Conservation (phyloP, 23 tunicate genomes). For the Aplidium turbinatum region DNA sequence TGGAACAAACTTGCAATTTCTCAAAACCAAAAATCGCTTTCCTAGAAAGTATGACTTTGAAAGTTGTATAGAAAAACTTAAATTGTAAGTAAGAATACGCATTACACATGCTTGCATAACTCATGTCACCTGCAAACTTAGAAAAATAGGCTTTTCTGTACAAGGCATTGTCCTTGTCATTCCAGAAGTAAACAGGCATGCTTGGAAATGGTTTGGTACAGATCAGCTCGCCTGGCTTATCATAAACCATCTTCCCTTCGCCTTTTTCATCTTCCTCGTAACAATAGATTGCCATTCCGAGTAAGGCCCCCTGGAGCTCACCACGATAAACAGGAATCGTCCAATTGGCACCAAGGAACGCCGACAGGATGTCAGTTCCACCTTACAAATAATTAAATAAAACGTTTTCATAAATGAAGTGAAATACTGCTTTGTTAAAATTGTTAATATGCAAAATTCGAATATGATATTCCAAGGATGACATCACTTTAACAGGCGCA, state of each 20-base stretch:
- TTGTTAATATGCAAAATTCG: too few species aligned
- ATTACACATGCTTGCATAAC: too few species aligned
- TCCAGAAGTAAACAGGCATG: constrained; percentile 89
- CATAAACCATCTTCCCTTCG: constrained; percentile 48
- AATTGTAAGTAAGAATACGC: too few species aligned
- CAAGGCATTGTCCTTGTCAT: constrained; percentile 48
- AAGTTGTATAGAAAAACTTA: too few species aligned
- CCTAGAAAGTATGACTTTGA: too few species aligned
- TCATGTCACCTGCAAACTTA: constrained; percentile 86
- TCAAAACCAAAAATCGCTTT: too few species aligned
- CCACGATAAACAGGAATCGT: constrained; percentile 70
- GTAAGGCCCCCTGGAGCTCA: constrained; percentile 68
- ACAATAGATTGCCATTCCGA: constrained; percentile 74
- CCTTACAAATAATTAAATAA: too few species aligned
- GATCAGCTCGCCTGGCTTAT: constrained; percentile 73
- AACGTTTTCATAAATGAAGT: too few species aligned
- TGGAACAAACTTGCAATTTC: too few species aligned
- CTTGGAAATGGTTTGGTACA: constrained; percentile 85
- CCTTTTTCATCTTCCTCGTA: constrained; percentile 56
- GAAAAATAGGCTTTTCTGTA: constrained; percentile 81
- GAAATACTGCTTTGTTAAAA: too few species aligned
- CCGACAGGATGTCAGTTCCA: constrained; percentile 89
- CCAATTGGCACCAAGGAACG: constrained; percentile 76
- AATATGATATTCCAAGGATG: too few species aligned
- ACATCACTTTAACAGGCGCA: too few species aligned